Evolutionary conservation across 2,113 vertebrate species (phyloP), one percentile per base, ranked within the genome.

Genomic region (Austrofundulus limnaeus): DNA sequence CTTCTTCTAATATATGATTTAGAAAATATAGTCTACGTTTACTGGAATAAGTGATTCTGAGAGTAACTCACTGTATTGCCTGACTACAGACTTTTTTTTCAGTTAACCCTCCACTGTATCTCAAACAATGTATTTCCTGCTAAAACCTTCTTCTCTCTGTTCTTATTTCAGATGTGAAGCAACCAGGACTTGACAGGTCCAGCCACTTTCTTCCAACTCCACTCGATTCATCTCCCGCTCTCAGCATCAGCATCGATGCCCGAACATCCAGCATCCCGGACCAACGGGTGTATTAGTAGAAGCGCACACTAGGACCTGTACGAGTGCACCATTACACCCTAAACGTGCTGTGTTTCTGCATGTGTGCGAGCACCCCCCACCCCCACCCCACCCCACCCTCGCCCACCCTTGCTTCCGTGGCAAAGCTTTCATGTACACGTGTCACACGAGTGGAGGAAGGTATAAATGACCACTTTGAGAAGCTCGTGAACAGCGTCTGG

Each of bases 121-220:
- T 34, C 31, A 34, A 34, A 34, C 31, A 34, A 34, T 34, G 2
- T 34, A 8, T 46, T 61, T 48, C 1, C 31, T 0, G 0, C 68
- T 62, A 21, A 65, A 77, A 49, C 17, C 14, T 14, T 62, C 45
- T 24, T 74, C 45, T 75, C 23, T 50, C n/a, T 66, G 17, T 45
- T 66, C 11, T 70, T 66, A 46, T 87, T 90, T 37, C 80, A 92
- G 91, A 84, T 92, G 91, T 77, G 91, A 91, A 13, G 78, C 84
- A 66, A 58, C 76, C 70, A 90, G 80, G 60, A 86, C 86, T 61
- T 92, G 88, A 90, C 55, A 52, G 45, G 24, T 72, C 62, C 19
- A 0, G 17, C 59, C 50, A 38, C 55, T 21, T 70, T 31, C 25
- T 23, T 60, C 53, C 59, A 57, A 28, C 57, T 38, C 74, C 70